A percentile compares a stretch with the other conserved stretches of the same genome.
phyloP scores from a whole-genome alignment of 2,888 invertebrate species.

The Himalopsyche japonica region DNA sequence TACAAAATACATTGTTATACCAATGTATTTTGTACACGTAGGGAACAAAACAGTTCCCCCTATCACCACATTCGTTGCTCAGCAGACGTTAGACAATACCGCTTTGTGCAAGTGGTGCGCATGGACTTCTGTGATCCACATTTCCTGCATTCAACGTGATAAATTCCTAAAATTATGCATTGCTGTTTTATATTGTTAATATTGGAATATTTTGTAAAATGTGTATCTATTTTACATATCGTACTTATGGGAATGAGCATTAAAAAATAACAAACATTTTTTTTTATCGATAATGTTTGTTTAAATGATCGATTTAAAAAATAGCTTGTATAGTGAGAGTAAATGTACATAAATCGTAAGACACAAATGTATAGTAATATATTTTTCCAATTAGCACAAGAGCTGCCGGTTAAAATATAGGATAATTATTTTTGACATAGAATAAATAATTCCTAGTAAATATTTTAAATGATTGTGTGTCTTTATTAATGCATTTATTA shows the following conservation, averaged over 20 bases:
- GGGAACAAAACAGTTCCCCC: too few species aligned
- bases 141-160: too few species aligned
- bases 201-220: too few species aligned
- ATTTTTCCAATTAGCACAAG: conserved; percentile 4
- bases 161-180: too few species aligned
- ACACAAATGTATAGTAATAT: not conserved
- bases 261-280: not conserved
- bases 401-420: not conserved
- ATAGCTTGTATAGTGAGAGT: not conserved
- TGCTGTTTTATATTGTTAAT: too few species aligned
- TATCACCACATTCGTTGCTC: too few species aligned
- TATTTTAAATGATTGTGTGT: not conserved
- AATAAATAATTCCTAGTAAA: not conserved
- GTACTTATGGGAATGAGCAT: not conserved
- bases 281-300: not conserved
- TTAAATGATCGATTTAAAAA: not conserved
- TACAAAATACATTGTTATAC: too few species aligned
- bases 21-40: too few species aligned
- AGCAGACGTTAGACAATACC: too few species aligned
- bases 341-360: not conserved
- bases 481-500: too few species aligned
- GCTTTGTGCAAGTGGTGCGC: too few species aligned
- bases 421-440: not conserved
- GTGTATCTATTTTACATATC: not conserved
- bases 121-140: too few species aligned